phyloP scores from a whole-genome alignment of 2,113 vertebrate species.

The Pseudopipra pipra region DNA sequence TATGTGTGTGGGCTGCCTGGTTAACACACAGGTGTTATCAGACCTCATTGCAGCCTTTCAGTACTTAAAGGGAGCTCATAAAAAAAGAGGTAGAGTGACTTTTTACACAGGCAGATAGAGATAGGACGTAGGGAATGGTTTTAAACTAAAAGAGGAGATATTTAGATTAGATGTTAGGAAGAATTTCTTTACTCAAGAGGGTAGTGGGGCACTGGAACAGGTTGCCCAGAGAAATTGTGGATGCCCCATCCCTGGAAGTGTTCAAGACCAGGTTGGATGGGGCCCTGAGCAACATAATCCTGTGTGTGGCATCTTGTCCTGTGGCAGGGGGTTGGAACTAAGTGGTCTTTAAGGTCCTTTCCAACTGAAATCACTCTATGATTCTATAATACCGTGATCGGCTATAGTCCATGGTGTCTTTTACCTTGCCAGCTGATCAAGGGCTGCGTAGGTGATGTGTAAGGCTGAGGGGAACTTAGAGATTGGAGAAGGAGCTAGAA shows the following conservation, averaged over 20 bases:
- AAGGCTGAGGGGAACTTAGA: not conserved
- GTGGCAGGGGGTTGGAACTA: not conserved
- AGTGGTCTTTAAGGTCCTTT: not conserved
- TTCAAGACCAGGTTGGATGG: not conserved
- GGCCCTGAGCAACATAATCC: not conserved
- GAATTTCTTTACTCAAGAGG: not conserved
- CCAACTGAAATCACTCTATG: not conserved
- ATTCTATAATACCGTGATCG: not conserved
- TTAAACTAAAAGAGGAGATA: not conserved
- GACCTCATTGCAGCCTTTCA: not conserved
- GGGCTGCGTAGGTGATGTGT: accelerated
- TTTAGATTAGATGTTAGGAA: not conserved
- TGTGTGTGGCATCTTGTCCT: not conserved
- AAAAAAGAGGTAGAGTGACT: not conserved
- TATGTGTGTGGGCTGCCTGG: not conserved
- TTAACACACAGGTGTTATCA: not conserved
- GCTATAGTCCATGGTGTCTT: accelerated
- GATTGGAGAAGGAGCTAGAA: not conserved
- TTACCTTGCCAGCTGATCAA: not conserved
- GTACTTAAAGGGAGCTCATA: not conserved
- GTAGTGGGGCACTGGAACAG: not conserved
- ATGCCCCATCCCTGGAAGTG: not conserved
- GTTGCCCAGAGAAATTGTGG: not conserved
- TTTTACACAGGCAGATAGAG: not conserved
- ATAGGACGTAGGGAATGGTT: not conserved